A percentile compares a stretch with the other conserved stretches of the same genome.
phyloP scores from a whole-genome alignment of 2,113 vertebrate species.

The Microtus montanus region DNA sequence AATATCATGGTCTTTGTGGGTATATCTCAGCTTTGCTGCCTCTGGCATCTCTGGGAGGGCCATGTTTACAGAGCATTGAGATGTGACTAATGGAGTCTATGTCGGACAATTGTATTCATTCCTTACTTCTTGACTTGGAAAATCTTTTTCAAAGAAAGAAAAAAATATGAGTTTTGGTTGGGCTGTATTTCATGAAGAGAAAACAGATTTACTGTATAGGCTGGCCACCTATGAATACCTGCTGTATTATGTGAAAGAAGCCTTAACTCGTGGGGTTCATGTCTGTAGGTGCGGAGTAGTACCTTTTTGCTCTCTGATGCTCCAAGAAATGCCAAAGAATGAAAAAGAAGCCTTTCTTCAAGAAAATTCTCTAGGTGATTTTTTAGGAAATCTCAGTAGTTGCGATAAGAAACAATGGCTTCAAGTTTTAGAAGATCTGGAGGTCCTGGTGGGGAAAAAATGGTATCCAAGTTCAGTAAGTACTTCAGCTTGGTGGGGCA shows the following conservation, averaged over 20 bases:
- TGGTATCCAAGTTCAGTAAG: not conserved
- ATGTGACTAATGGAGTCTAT: too few relatives aligned
- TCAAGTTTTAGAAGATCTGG: not conserved
- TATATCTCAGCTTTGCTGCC: too few relatives aligned
- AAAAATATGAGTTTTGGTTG: not conserved
- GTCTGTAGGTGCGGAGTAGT: not conserved
- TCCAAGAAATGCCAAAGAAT: not conserved
- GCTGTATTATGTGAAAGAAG: not conserved
- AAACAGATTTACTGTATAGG: not conserved
- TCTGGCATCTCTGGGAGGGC: too few relatives aligned
- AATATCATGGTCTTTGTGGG: too few relatives aligned
- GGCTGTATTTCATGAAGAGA: not conserved
- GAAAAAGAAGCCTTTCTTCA: not conserved
- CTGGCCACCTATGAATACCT: not conserved
- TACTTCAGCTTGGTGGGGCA: not conserved
- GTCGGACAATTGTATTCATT: too few relatives aligned
- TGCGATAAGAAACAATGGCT: not conserved
- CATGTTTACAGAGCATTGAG: too few relatives aligned
- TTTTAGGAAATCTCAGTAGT: not conserved
- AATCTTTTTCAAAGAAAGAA: slow-evolving; percentile 30
- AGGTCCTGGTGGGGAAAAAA: not conserved
- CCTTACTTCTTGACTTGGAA: slow-evolving; percentile 35
- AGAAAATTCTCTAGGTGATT: not conserved
- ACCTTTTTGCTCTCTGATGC: not conserved
- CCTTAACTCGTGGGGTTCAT: not conserved